Percentiles rank a stretch among this genome's conserved stretches.
Evolutionary conservation across 1,140 invertebrate species (phyloP).

Genomic region (Diabrotica undecimpunctata): DNA sequence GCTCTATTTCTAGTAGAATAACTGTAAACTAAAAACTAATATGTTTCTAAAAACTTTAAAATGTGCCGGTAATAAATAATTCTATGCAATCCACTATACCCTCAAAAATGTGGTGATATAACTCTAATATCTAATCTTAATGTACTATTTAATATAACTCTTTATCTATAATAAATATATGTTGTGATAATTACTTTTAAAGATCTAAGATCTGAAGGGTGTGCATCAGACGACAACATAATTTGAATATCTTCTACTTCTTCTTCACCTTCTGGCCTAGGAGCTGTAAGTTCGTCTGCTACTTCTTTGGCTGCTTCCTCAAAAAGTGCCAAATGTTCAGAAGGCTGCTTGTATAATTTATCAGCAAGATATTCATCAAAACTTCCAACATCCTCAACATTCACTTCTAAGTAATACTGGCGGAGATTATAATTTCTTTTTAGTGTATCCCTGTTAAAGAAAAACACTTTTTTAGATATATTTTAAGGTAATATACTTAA

Average conservation of each 20-base stretch:
- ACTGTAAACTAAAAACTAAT: no score
- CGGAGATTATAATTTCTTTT: slow-evolving; percentile 91
- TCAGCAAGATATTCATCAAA: slow-evolving; percentile 94
- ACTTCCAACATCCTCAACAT: slow-evolving; percentile 89
- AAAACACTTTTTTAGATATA: neutral
- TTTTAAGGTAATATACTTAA: no score
- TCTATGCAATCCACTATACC: no score
- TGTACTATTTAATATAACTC: no score
- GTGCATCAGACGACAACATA: slow-evolving; percentile 78
- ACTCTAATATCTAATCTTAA: no score
- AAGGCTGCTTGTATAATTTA: slow-evolving; percentile 87
- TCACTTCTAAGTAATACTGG: slow-evolving; percentile 89
- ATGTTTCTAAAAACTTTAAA: no score
- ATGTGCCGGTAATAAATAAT: no score
- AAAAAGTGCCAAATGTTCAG: slow-evolving; percentile 90
- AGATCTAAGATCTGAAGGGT: slow-evolving; percentile 76
- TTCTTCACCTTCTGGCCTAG: slow-evolving; percentile 85
- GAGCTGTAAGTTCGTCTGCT: slow-evolving; percentile 93
- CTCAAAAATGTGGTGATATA: no score
- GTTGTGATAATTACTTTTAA: slow-evolving; percentile 66
- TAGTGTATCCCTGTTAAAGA: slow-evolving; percentile 74
- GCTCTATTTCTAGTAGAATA: no score
- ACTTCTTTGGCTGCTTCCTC: slow-evolving; percentile 97
- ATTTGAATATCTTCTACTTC: slow-evolving; percentile 93
- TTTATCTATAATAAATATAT: neutral